Percentiles rank a stretch among this genome's conserved stretches.
Evolutionary conservation across 2,888 invertebrate genomes (phyloP).

Genomic region (Lomographa bimaculata): DNA sequence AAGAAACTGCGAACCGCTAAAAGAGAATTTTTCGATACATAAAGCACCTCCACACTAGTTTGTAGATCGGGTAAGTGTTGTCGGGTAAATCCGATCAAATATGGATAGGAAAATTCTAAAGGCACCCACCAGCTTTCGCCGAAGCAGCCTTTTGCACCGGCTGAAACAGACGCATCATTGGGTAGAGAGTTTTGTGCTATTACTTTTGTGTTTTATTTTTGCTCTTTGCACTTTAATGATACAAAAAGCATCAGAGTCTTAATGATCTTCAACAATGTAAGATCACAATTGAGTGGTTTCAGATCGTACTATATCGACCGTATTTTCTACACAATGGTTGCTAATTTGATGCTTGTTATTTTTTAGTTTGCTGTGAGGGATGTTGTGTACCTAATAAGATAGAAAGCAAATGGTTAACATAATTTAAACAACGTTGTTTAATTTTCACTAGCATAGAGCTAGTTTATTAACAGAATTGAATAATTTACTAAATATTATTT

Average conservation of each 20-base stretch:
- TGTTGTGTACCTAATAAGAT: no score
- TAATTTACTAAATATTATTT: no score
- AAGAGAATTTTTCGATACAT: slow-evolving; percentile 50
- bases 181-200: slow-evolving; percentile 35
- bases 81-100: slow-evolving; percentile 65
- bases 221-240: slow-evolving; percentile 18
- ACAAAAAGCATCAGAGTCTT: slow-evolving; percentile 1
- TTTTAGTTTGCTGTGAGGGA: no score
- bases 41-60: slow-evolving; percentile 51
- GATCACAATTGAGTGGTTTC: slow-evolving; percentile 2
- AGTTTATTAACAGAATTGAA: no score
- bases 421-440: no score
- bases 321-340: neutral
- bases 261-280: slow-evolving; percentile 4
- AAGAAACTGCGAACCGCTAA: slow-evolving; percentile 36
- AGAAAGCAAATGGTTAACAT: slow-evolving; percentile 1
- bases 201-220: slow-evolving; percentile 13
- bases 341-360: neutral
- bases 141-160: slow-evolving; percentile 49
- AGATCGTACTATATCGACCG: slow-evolving; percentile 2
- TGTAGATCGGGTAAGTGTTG: slow-evolving; percentile 55
- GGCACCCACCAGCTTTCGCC: slow-evolving; percentile 45
- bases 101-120: slow-evolving; percentile 59
- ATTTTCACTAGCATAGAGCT: no score
- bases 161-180: slow-evolving; percentile 48